A percentile compares a stretch with the other conserved stretches of the same genome.
Evolutionary conservation across 1,140 invertebrate genomes (phyloP).

Genomic region (Eueides isabella): DNA sequence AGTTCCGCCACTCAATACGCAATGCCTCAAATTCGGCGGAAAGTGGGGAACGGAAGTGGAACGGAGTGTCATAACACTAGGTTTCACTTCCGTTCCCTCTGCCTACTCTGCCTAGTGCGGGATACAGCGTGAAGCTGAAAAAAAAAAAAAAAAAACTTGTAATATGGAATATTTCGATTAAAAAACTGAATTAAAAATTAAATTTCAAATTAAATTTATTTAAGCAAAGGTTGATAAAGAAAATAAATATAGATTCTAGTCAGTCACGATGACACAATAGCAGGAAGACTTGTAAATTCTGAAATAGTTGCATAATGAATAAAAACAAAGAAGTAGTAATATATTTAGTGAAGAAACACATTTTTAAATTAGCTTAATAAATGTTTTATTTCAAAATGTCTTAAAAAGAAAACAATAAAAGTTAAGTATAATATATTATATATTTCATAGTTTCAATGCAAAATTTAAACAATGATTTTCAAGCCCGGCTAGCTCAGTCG

Average conservation of each 20-base stretch:
- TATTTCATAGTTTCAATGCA: not conserved
- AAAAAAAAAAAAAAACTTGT: no score
- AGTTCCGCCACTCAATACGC: no score
- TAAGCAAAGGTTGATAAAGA: not conserved
- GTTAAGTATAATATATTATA: no score
- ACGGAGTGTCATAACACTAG: no score
- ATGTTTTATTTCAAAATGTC: not conserved
- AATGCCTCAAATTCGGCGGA: no score
- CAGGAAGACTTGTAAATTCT: not conserved
- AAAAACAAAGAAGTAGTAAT: not conserved
- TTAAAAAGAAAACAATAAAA: no score
- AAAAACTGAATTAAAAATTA: not conserved
- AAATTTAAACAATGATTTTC: not conserved
- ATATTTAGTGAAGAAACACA: not conserved
- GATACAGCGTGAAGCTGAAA: no score
- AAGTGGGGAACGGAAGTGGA: no score
- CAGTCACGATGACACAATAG: slow-evolving; percentile 7
- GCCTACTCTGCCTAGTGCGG: no score
- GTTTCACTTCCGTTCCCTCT: no score
- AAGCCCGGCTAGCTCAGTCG: slow-evolving; percentile 68
- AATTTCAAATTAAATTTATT: not conserved
- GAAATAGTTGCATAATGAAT: slow-evolving; percentile 2
- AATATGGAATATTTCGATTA: no score
- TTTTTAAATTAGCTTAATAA: not conserved
- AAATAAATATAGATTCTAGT: slow-evolving; percentile 9